Base-by-base conservation (phyloP, 2,113 vertebrate species). In the Pao palembangensis region DNA sequence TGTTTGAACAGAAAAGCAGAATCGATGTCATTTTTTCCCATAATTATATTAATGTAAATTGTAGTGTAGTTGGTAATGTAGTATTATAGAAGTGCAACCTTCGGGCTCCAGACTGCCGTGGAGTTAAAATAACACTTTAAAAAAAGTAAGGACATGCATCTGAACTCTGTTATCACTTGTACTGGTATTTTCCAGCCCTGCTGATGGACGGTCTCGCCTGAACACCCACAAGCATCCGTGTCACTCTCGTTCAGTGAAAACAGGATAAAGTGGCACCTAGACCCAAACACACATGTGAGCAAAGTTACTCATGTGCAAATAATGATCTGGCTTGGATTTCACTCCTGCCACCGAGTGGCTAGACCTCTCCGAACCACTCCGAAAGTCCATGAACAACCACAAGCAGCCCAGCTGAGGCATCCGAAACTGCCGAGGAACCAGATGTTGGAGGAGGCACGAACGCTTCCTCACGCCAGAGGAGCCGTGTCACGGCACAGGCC, bases 361-460 rank as follows among this genome's bases (percentile, higher is more conserved):
- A 34, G 68, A 71, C 64, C 70, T n/a, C 61, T 59, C 18, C 5
- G 0, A 63, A 58, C 55, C 61, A 62, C 52, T 73, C 67, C 71
- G 47, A 70, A 75, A 57, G 59, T 83, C 52, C 43, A 16, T 66
- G 76, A 82, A 86, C 80, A 83, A 67, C 66, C 48, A 20, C 65
- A 7, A 58, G 8, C 6, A 16, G 54, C 19, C 47, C 41, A 8
- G 61, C 50, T 2, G 38, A 75, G 65, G 62, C 62, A 56, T 73
- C 50, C 43, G 11, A 52, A 66, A 57, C n/a, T 2, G 3, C 58
- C 17, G 16, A 16, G 21, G 73, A 76, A 83, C 67, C 84, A 82
- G 77, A 84, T 81, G 79, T 78, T 61, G 54, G 53, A 63, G 59
- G 51, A 56, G 61, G 78, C 67, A 17, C 58, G 53, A 70, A 43